These are phyloP conservation scores for Ceuthmochares aereus DNA, from an alignment of 2,113 vertebrate species.

Conservation along the genomic window DNA sequence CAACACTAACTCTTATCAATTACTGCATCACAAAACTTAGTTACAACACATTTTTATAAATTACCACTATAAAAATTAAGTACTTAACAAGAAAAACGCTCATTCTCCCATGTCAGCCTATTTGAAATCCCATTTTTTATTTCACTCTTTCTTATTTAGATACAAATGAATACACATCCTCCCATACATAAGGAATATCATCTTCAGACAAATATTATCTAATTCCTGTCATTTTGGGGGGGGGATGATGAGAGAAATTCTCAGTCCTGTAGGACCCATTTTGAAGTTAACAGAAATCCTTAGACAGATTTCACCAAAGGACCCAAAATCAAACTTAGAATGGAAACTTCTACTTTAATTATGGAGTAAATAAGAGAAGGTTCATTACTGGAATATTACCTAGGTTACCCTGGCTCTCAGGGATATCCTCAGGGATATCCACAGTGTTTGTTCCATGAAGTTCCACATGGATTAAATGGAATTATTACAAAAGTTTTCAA, in stretches of 20 bases:
- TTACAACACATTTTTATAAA: background rate
- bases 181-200: background rate
- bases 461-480: background rate
- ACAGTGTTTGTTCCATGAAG: too few relatives aligned
- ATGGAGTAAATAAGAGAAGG: background rate
- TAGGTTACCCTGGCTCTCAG: background rate
- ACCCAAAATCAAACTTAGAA: background rate
- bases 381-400: background rate
- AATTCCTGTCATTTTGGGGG: background rate
- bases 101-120: background rate
- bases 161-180: background rate
- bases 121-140: background rate
- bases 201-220: background rate
- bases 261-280: background rate
- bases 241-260: background rate
- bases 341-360: background rate
- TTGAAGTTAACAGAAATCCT: background rate
- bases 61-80: background rate
- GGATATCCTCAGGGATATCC: too few relatives aligned
- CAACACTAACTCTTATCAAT: background rate
- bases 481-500: background rate
- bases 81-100: background rate
- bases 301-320: background rate
- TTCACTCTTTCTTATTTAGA: background rate
- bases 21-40: background rate